phyloP scores from a whole-genome alignment of 2,797 vertebrate species.

The Tangara arthus region DNA sequence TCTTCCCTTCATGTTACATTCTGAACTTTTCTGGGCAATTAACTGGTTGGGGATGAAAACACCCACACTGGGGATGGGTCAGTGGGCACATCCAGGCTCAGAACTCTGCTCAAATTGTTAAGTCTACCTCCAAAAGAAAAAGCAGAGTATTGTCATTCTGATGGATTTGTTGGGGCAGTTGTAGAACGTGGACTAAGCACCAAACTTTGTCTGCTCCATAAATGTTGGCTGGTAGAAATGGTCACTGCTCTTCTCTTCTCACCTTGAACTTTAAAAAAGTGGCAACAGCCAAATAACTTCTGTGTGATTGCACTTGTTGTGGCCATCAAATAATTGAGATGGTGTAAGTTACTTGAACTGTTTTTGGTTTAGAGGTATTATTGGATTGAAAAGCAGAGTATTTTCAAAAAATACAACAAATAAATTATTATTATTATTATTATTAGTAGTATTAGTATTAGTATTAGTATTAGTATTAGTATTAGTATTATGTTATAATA shows the following conservation, averaged over 20 bases:
- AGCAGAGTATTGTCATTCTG: not conserved
- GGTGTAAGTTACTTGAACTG: not conserved
- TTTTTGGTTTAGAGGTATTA: not conserved
- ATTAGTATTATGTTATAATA: too few relatives aligned
- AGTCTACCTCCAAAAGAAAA: conserved; percentile 12
- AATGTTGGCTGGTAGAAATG: not conserved
- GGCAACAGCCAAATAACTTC: not conserved
- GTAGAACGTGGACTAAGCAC: not conserved
- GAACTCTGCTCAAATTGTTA: not conserved
- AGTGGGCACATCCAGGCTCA: conserved; percentile 21
- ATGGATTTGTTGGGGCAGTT: not conserved
- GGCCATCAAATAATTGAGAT: not conserved
- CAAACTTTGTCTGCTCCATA: not conserved
- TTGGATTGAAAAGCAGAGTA: not conserved
- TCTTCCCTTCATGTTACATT: conserved; percentile 55
- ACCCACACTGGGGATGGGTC: conserved; percentile 50
- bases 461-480: too few relatives aligned
- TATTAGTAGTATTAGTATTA: too few relatives aligned
- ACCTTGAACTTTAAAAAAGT: not conserved
- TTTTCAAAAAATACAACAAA: not conserved
- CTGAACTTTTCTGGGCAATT: conserved; percentile 65
- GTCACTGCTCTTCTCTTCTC: not conserved
- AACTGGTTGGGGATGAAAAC: conserved; percentile 65
- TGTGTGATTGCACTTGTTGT: not conserved
- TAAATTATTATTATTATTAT: too few relatives aligned